Base-by-base conservation (phyloP, 2,888 invertebrate genomes). In the Gastrophysa polygoni region DNA sequence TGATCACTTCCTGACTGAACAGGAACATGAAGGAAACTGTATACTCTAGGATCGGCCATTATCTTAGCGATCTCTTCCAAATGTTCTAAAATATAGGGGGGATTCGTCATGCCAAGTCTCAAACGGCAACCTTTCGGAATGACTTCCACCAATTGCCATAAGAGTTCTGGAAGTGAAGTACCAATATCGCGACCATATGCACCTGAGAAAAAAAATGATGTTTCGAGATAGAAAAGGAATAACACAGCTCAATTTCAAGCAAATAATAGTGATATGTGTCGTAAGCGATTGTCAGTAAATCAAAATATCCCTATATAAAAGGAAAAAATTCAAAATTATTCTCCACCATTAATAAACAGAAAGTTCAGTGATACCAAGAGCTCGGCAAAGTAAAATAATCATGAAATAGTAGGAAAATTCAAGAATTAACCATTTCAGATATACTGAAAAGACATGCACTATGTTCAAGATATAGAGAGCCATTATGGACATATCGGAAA, bases 1-100 rank as follows among this genome's bases (percentile, higher is more conserved):
- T 89, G 88, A 82, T 99, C 96, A 73, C 96, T 96, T n/a, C 96
- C 98, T 0, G 96, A 93, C 82, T 99, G 98, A 0, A 99, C 97
- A 0, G 99, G 98, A 16, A 99, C 92, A 81, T 99, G 99, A 0
- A 99, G 87, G 78, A 99, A 99, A 63, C 94, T 89, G 78, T 98
- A 98, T 0, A 98, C 97, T 61, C 92, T 83, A 0, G 95, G 94
- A 80, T 97, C 95, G 55, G 85, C 85, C 80, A 98, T 85, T 69
- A 98, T 92, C 75, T 89, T 87, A 0, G 95, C 90, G 58, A 98
- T 92, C 77, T 95, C 93, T 80, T 92, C 89, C 18, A 98, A 82
- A 79, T 98, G 96, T 72, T 98, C 96, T 59, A 98, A 83, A 62
- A 99, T 98, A 79, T 99, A 99, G 0, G 98, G 98, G 0, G 98